phyloP scores from a whole-genome alignment of 1,140 invertebrate species.

The Aphelinus certus region DNA sequence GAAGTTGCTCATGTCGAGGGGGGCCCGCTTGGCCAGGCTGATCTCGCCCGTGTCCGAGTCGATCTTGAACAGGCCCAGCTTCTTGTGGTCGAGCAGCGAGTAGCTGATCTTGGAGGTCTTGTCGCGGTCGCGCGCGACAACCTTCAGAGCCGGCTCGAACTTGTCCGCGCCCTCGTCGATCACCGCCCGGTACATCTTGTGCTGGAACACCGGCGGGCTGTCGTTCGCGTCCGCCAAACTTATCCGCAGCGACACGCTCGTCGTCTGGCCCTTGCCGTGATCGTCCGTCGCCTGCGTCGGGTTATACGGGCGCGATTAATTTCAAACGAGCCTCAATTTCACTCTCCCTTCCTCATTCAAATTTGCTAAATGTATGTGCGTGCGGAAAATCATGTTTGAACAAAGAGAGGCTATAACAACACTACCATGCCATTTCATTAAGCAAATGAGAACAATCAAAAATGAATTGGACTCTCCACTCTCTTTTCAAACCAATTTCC shows the following conservation, averaged over 20 bases:
- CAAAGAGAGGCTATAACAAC: no score
- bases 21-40: slow-evolving; percentile 70
- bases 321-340: no score
- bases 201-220: slow-evolving; percentile 81
- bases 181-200: slow-evolving; percentile 77
- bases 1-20: slow-evolving; percentile 72
- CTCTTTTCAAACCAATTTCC: no score
- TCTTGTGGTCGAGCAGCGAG: slow-evolving; percentile 74
- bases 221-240: slow-evolving; percentile 86
- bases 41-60: slow-evolving; percentile 77
- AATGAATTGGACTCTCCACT: no score
- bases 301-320: no score
- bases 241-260: slow-evolving; percentile 82
- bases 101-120: slow-evolving; percentile 83
- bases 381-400: background rate
- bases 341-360: no score
- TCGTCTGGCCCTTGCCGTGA: slow-evolving; percentile 79
- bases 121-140: slow-evolving; percentile 81
- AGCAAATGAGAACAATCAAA: background rate
- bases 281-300: slow-evolving; percentile 80
- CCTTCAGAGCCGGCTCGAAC: slow-evolving; percentile 79
- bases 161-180: slow-evolving; percentile 85
- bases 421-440: background rate
- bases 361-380: no score
- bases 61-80: slow-evolving; percentile 74